Evolutionary conservation across 2,888 invertebrate species (phyloP), one percentile per base, ranked within the genome.

Genomic region (Drosophila infuscata): DNA sequence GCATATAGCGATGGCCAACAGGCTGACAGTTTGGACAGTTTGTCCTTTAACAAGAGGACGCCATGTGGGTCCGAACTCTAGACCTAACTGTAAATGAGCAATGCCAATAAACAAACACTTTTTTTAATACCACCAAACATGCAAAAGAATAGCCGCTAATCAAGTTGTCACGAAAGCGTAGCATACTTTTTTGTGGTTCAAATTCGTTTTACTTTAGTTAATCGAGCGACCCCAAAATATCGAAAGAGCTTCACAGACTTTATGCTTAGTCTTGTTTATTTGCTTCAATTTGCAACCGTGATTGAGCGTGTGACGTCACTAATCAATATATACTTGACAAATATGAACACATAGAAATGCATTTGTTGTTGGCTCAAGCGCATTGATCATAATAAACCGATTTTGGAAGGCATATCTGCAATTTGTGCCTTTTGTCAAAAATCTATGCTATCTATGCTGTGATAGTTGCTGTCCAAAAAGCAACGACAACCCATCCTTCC

Each of bases 361-460:
- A 64, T n/a, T 51, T 33, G 51, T 43, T 60, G 36, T n/a, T 32
- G 32, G n/a, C 58, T 20, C 30, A 30, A 59, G 49, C 51, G 30
- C 66, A 65, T 59, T 69, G 75, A 79, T 74, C 75, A 41, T 59
- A 68, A 75, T 75, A 68, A 53, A 29, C 32, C 57, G 75, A 79
- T 66, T 75, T 15, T 61, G 5, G 66, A 69, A 61, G 65, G 65
- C 62, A 59, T 71, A 79, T 79, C 71, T 69, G 66, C 71, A 79
- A 71, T 79, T 79, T 79, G 69, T 68, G 75, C 71, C 63, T 79
- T 78, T 78, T 78, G 71, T 69, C 74, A 73, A 63, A 68, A 48
- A 56, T 48, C 61, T 57, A 32, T 32, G 49, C 25, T 63, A 52
- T 32, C 41, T 53, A 29, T 30, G 70, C 48, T 70, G 59, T 73